Conservation (phyloP, 2,888 invertebrate genomes). For the Macaria liturata region DNA sequence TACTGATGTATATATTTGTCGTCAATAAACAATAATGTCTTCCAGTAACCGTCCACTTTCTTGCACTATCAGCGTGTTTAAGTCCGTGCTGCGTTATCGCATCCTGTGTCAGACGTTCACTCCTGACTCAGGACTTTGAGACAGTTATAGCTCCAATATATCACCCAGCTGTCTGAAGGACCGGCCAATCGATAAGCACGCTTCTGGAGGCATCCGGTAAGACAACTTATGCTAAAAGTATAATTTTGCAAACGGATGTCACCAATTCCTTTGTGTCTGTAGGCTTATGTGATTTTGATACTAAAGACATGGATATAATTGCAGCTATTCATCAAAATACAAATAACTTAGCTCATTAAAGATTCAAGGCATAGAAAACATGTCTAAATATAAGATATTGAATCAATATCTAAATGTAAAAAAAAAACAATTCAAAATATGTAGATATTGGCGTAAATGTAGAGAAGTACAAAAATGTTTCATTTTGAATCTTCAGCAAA, state of each 20-base stretch:
- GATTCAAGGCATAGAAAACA: too few species aligned
- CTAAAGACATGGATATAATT: too few species aligned
- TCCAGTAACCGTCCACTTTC: constrained; percentile 7
- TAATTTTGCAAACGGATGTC: neutral
- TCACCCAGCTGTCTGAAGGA: constrained; percentile 51
- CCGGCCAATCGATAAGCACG: constrained; percentile 56
- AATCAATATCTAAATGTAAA: too few species aligned
- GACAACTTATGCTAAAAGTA: constrained; percentile 3
- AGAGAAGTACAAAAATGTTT: too few species aligned
- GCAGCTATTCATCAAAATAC: too few species aligned
- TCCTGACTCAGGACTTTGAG: constrained; percentile 43
- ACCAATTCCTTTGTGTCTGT: neutral
- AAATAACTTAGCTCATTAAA: too few species aligned
- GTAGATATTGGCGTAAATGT: too few species aligned
- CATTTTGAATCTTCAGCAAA: too few species aligned
- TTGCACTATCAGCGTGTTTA: constrained; percentile 14
- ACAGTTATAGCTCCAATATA: constrained; percentile 53
- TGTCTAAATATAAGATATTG: too few species aligned
- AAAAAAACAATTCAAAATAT: too few species aligned
- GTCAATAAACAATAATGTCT: constrained; percentile 2
- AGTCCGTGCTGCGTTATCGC: constrained; percentile 37
- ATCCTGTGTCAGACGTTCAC: constrained; percentile 51
- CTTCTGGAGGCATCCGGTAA: constrained; percentile 47
- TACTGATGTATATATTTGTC: too few species aligned
- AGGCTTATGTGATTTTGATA: too few species aligned